These are phyloP conservation scores for Megaceryle torquata DNA, from an alignment of 2,113 vertebrate genomes.

Conservation along the genomic window DNA sequence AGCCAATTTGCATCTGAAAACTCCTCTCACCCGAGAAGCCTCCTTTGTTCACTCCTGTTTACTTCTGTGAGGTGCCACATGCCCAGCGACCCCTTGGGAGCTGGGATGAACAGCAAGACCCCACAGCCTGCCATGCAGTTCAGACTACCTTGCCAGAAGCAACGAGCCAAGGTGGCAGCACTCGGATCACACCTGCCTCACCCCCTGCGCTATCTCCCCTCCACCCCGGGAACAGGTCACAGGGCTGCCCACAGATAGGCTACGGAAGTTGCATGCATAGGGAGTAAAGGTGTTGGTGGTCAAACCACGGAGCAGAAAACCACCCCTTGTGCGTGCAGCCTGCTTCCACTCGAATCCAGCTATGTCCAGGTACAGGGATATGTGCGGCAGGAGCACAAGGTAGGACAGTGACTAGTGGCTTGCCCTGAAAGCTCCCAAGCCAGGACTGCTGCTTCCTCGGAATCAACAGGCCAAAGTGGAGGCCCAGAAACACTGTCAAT, in stretches of 20 bases:
- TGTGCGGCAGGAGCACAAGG: fast-evolving
- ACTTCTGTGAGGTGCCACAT: background rate
- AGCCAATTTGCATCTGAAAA: background rate
- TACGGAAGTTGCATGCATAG: background rate
- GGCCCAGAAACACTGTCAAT: background rate
- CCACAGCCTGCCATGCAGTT: fast-evolving
- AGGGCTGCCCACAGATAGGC: background rate
- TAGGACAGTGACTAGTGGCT: too few relatives aligned
- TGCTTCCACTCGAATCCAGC: background rate
- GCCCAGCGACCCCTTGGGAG: background rate
- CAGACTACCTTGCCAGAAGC: background rate
- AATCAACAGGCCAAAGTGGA: background rate
- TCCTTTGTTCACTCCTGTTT: background rate
- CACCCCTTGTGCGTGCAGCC: background rate
- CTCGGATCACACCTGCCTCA: background rate
- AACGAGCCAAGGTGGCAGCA: background rate
- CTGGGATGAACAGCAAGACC: background rate
- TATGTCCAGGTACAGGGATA: too few relatives aligned
- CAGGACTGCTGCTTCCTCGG: background rate
- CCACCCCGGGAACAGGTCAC: background rate
- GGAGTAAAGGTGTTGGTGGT: background rate
- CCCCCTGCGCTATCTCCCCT: fast-evolving
- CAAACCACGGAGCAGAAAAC: background rate
- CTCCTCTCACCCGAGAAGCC: fast-evolving
- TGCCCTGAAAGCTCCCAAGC: background rate